Evolutionary conservation across 2,888 invertebrate species (phyloP).

Genomic region (Uloborus plumipes): DNA sequence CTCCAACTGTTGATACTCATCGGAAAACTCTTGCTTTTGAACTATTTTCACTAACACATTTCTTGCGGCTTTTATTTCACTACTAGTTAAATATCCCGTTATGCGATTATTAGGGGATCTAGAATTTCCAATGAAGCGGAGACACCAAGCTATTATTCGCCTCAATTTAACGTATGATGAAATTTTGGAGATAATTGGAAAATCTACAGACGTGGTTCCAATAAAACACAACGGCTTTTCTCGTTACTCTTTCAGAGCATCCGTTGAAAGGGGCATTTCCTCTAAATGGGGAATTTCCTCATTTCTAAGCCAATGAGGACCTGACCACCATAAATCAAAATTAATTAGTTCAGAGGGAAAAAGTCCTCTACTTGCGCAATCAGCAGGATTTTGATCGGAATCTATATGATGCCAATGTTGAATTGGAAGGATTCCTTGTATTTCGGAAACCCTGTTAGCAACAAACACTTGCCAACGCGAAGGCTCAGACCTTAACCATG

Average conservation of each 20-base stretch:
- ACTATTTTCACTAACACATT: background rate
- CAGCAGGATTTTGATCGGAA: background rate
- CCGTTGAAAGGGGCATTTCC: background rate
- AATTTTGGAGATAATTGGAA: background rate
- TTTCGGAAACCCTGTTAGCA: no score
- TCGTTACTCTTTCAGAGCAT: background rate
- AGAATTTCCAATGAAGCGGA: background rate
- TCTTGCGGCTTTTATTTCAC: background rate
- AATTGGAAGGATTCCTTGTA: background rate
- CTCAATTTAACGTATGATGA: background rate
- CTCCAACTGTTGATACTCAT: no score
- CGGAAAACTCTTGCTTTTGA: no score
- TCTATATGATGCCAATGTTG: background rate
- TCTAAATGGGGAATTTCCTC: background rate
- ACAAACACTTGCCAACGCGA: no score
- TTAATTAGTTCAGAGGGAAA: background rate
- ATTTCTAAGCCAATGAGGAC: background rate
- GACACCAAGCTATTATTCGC: background rate
- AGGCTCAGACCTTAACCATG: background rate
- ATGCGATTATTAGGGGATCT: background rate
- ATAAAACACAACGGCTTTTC: background rate
- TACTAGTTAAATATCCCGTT: background rate
- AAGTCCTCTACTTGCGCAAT: conserved; percentile 1
- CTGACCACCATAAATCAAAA: background rate
- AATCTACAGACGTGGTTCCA: background rate